Base-by-base conservation (phyloP, 2,113 vertebrate species). In the Vimba vimba region DNA sequence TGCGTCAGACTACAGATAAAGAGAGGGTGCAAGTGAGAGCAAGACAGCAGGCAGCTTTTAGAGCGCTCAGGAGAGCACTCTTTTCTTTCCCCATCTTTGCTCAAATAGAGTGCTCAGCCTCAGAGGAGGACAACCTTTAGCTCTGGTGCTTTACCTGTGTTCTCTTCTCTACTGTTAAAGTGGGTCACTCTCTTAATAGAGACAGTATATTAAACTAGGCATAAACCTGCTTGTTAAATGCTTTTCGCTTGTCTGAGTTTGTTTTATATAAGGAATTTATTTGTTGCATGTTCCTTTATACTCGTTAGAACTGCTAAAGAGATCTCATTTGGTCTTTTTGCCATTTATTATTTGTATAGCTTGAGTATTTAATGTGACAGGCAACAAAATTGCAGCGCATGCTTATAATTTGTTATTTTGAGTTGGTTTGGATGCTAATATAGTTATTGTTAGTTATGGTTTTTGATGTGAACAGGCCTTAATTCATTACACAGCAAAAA, bases 141-240 rank as follows among this genome's bases (percentile, higher is more conserved):
- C 79, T 82, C 79, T 80, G 59, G 79, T 80, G 79, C 79, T 82
- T 82, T 52, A 82, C 79, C 79, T 82, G 79, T 82, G 62, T 33
- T 52, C 25, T 52, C 9, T 43, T 21, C 60, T 52, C 43, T 27
- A 69, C 45, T 82, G 43, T 45, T 1, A 52, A 69, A 82, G 25
- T 52, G 79, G 43, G 10, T 13, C 27, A 52, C 43, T 69, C 45
- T 33, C 10, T 52, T 52, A 64, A 47, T 80, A 59, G 79, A 45
- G 8, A 45, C 78, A 25, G 60, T 69, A 6, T 69, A 33, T 33
- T 69, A 69, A 30, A 47, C 62, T 0, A 6, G 23, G 27, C 59
- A 21, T 64, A 30, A 80, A 45, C 78, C 59, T 27, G n/a, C n/a
- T 62, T 43, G 55, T 17, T 39, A 60, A 79, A 62, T 3, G 33